Evolutionary conservation across 2,888 invertebrate genomes (phyloP), one percentile per base, ranked within the genome.

Genomic region (Leptopterna dolabrata): DNA sequence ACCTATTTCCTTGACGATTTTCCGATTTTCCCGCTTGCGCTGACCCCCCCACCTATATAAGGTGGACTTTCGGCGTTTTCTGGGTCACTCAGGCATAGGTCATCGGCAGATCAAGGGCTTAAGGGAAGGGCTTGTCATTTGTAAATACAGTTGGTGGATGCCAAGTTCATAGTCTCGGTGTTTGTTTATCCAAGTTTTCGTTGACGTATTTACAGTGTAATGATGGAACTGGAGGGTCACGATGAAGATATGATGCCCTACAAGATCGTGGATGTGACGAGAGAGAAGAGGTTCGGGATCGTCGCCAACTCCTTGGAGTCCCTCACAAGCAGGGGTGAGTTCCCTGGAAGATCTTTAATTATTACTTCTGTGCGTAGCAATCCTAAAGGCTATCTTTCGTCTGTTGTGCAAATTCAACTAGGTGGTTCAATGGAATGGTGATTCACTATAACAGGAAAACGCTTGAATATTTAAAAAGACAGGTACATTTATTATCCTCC

Each of bases 211-310:
- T 78, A 41, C 78, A 45, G 41, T 78, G 78, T 6, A 36, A 3
- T 30, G 63, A 86, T 80, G 78, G 86, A 87, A 71, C 30, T 81
- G 43, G 87, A 82, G 36, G 82, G 29, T 16, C 36, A 43, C 36
- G 82, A 73, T 13, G 87, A 87, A 7, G 89, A 89, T 71, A 88
- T 88, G 30, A 86, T 90, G 86, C 96, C 96, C 43, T 96, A 95
- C 91, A 96, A 96, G 93, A 95, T 96, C 90, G 95, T 95, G 90
- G 96, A 97, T 92, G 94, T 95, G 89, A 94, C 94, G 90, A 94
- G 97, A 90, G 95, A 96, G 91, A 94, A 95, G 91, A 95, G 95
- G 91, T 96, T 96, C 92, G 96, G 97, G 89, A 94, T 96, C 90
- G 96, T 96, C 88, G 96, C 97, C 83, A 93, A 94, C 73, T 95